Evolutionary conservation across 2,888 invertebrate species (phyloP).

Genomic region (Alcis repandata): DNA sequence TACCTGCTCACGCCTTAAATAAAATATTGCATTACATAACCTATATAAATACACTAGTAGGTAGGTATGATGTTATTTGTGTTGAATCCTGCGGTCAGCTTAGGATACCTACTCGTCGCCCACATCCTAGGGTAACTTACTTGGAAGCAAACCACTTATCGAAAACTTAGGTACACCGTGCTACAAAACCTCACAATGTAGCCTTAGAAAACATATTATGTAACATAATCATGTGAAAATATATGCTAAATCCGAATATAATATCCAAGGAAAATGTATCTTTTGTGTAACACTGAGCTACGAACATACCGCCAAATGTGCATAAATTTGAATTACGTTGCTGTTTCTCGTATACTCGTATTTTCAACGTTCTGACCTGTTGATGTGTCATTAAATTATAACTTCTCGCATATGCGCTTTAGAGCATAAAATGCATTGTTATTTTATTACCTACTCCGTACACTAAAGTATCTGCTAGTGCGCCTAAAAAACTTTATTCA

Average conservation of each 20-base stretch:
- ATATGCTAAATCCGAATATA: slow-evolving; percentile 16
- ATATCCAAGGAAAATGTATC: slow-evolving; percentile 32
- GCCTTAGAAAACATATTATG: background rate
- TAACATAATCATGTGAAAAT: slow-evolving; percentile 8
- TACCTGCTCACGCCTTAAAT: slow-evolving; percentile 57
- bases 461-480: background rate
- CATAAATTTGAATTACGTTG: slow-evolving; percentile 32
- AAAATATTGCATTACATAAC: slow-evolving; percentile 52
- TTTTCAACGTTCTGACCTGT: slow-evolving; percentile 28
- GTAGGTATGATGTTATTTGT: slow-evolving; percentile 1
- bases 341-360: slow-evolving; percentile 20
- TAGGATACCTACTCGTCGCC: background rate
- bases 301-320: slow-evolving; percentile 34
- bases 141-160: slow-evolving; percentile 2
- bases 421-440: background rate
- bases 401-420: background rate
- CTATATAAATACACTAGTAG: slow-evolving; percentile 1
- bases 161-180: background rate
- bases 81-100: background rate
- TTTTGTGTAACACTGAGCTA: slow-evolving; percentile 22
- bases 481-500: slow-evolving; percentile 15
- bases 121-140: slow-evolving; percentile 1
- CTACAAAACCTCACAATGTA: background rate
- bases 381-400: slow-evolving; percentile 32
- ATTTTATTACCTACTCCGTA: background rate